Percentiles rank a stretch among this genome's conserved stretches.
Conservation (phyloP, 2,113 vertebrate genomes). For the Cyrtonyx montezumae region DNA sequence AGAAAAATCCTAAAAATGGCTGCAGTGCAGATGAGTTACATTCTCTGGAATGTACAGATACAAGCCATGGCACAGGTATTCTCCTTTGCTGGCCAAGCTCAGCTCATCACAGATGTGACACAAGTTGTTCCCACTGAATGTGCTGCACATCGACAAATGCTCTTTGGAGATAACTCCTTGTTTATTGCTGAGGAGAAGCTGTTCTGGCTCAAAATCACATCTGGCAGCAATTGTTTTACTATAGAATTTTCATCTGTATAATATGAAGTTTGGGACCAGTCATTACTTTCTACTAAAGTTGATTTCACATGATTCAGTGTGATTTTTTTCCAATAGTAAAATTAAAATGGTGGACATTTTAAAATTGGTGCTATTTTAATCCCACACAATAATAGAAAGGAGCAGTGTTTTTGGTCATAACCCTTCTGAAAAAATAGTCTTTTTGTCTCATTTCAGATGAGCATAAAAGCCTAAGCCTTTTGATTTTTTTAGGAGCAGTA, state of each 20-base stretch:
- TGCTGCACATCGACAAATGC: not conserved
- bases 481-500: not conserved
- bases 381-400: not conserved
- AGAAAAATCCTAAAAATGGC: constrained; percentile 47
- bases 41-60: not conserved
- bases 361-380: not conserved
- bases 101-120: not conserved
- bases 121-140: not conserved
- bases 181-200: constrained; percentile 27
- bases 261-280: not conserved
- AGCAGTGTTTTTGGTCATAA: not conserved
- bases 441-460: not conserved
- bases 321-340: not conserved
- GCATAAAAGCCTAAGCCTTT: accelerated
- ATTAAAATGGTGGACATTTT: not conserved
- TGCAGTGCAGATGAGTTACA: constrained; percentile 9
- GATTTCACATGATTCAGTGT: not conserved
- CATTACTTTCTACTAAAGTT: not conserved
- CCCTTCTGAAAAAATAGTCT: not conserved
- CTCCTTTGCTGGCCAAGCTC: accelerated
- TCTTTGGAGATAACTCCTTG: not conserved
- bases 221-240: constrained; percentile 38
- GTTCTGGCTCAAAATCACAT: constrained; percentile 25
- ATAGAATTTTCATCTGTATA: not conserved
- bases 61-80: constrained; percentile 18